These are phyloP conservation scores for Stenodema calcarata DNA, from an alignment of 2,888 invertebrate genomes.

Conservation along the genomic window DNA sequence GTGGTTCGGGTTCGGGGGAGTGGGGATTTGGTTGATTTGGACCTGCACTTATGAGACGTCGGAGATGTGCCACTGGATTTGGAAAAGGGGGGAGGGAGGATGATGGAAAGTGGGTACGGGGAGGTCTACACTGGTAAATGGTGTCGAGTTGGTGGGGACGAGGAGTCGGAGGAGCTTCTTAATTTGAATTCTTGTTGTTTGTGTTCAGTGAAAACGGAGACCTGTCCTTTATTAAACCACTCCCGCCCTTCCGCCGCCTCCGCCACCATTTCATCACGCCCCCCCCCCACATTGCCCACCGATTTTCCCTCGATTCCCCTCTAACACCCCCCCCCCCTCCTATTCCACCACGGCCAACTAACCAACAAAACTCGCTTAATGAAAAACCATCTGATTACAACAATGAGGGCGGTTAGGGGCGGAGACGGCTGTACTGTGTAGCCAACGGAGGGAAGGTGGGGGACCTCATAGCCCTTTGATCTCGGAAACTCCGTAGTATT, in stretches of 20 bases:
- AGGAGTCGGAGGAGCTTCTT: slow-evolving; percentile 37
- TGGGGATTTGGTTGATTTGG: no score
- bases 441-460: neutral
- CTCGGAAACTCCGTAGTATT: slow-evolving; percentile 14
- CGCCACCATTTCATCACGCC: neutral
- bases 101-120: no score
- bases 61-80: no score
- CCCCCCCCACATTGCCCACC: neutral
- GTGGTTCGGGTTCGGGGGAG: no score
- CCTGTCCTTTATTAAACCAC: slow-evolving; percentile 50
- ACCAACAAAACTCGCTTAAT: slow-evolving; percentile 50
- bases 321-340: neutral
- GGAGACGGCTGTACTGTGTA: neutral
- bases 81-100: no score
- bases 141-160: neutral
- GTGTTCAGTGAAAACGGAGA: slow-evolving; percentile 49
- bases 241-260: neutral
- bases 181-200: slow-evolving; percentile 51
- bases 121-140: neutral
- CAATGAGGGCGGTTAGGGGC: neutral
- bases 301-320: slow-evolving; percentile 16
- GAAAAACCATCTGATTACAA: slow-evolving; percentile 50
- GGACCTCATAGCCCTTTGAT: slow-evolving; percentile 8
- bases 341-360: neutral
- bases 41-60: no score